A percentile compares a stretch with the other conserved stretches of the same genome.
These are phyloP conservation scores for Sturmia bella DNA, from an alignment of 2,888 invertebrate species.

Conservation along the genomic window DNA sequence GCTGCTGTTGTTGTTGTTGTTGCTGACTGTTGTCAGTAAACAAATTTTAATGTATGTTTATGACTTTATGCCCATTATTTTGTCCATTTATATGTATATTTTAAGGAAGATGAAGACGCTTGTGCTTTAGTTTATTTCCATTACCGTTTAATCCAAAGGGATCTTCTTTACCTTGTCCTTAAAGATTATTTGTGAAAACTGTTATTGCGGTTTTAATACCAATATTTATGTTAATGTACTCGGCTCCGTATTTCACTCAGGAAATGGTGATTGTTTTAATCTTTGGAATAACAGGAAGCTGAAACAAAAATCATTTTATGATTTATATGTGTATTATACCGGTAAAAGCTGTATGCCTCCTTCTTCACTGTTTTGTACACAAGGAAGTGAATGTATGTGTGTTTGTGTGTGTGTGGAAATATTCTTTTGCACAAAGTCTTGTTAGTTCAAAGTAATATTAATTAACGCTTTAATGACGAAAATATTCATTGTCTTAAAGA, in stretches of 20 bases:
- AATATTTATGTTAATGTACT: background rate
- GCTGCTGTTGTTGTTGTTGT: background rate
- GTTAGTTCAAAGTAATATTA: background rate
- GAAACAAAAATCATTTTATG: slow-evolving; percentile 38
- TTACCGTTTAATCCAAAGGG: slow-evolving; percentile 3
- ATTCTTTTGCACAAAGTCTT: no score
- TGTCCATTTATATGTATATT: slow-evolving; percentile 54
- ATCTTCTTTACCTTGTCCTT: slow-evolving; percentile 7
- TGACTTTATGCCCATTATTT: slow-evolving; percentile 19
- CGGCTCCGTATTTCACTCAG: background rate
- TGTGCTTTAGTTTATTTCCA: background rate
- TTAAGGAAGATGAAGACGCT: background rate
- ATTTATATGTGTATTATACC: slow-evolving; percentile 44
- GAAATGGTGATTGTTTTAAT: slow-evolving; percentile 56
- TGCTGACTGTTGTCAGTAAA: background rate
- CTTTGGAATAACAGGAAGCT: slow-evolving; percentile 44
- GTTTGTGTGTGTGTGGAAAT: no score
- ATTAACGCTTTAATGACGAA: slow-evolving; percentile 21
- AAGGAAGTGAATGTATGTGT: no score
- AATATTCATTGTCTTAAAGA: no score
- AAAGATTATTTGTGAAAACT: slow-evolving; percentile 29
- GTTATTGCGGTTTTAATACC: slow-evolving; percentile 6
- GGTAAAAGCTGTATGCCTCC: background rate
- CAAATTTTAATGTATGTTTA: slow-evolving; percentile 10
- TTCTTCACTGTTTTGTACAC: background rate